Percentiles rank a stretch among this genome's conserved stretches.
These are phyloP conservation scores for Fratercula arctica DNA, from an alignment of 2,797 vertebrate species.

Conservation along the genomic window DNA sequence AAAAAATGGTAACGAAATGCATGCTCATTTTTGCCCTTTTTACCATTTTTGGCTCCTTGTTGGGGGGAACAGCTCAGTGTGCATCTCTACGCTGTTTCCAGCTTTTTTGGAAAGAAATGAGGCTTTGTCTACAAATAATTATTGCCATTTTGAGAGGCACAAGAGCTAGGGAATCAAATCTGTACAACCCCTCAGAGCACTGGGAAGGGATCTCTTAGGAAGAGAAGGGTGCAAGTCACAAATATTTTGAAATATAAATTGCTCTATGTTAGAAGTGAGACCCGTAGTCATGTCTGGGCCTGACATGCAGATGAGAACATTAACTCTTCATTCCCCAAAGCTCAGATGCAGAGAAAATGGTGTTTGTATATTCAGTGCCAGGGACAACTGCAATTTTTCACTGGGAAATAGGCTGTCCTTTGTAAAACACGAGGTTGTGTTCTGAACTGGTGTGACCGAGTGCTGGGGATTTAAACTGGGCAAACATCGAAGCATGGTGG, in stretches of 20 bases:
- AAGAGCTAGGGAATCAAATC: background rate
- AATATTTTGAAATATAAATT: background rate
- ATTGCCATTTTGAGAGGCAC: background rate
- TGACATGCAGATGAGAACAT: background rate
- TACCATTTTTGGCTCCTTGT: background rate
- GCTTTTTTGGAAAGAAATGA: background rate
- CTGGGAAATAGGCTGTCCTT: background rate
- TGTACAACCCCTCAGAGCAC: background rate
- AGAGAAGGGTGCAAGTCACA: background rate
- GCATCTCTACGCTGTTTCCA: background rate
- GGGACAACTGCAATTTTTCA: background rate
- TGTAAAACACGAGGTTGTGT: background rate
- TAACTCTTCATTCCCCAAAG: background rate
- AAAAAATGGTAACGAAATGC: conserved; percentile 49
- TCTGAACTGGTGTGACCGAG: background rate
- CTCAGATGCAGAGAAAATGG: background rate
- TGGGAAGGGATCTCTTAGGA: background rate
- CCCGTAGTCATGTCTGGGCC: background rate
- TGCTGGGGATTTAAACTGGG: background rate
- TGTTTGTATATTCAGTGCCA: background rate
- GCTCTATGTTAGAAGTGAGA: background rate
- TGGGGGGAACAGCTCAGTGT: background rate
- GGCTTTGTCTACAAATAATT: background rate
- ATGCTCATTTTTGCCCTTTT: background rate
- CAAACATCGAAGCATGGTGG: fast-evolving